Evolutionary conservation across 1,140 invertebrate genomes (phyloP).

Genomic region (Zaprionus capensis): DNA sequence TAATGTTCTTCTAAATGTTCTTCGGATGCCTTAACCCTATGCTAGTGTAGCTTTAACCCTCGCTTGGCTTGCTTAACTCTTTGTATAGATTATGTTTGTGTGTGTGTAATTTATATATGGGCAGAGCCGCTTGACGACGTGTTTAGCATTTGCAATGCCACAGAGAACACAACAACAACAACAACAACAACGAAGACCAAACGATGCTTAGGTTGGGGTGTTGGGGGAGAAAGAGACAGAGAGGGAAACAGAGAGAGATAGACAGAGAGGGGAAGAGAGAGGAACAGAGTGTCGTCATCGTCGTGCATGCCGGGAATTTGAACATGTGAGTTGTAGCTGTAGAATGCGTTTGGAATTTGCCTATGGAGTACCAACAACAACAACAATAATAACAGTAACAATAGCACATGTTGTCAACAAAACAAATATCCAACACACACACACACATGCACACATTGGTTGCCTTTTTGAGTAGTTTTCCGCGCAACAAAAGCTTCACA

Average conservation of each 20-base stretch:
- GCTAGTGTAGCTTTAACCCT: conserved; percentile 13
- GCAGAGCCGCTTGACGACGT: conserved; percentile 69
- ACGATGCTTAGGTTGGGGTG: conserved; percentile 30
- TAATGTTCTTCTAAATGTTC: background rate
- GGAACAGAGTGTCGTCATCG: conserved; percentile 62
- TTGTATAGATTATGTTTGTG: background rate
- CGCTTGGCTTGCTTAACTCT: conserved; percentile 3
- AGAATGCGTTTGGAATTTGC: conserved; percentile 77
- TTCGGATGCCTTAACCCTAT: background rate
- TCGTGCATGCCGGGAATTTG: conserved; percentile 69
- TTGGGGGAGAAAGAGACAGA: conserved; percentile 12
- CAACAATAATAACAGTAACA: conserved; percentile 37
- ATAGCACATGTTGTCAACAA: conserved; percentile 13
- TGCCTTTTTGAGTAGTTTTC: conserved; percentile 16
- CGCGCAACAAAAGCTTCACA: conserved; percentile 9
- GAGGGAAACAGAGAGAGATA: background rate
- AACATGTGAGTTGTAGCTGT: conserved; percentile 50
- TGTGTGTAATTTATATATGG: conserved; percentile 51
- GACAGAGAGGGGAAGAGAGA: background rate
- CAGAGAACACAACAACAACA: conserved; percentile 37
- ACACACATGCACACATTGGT: conserved; percentile 2
- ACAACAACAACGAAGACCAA: conserved; percentile 26
- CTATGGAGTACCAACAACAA: conserved; percentile 8
- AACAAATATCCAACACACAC: conserved; percentile 21
- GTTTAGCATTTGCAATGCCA: conserved; percentile 75